These are phyloP conservation scores for Morelia viridis DNA, from an alignment of 2,797 vertebrate genomes.

Conservation along the genomic window DNA sequence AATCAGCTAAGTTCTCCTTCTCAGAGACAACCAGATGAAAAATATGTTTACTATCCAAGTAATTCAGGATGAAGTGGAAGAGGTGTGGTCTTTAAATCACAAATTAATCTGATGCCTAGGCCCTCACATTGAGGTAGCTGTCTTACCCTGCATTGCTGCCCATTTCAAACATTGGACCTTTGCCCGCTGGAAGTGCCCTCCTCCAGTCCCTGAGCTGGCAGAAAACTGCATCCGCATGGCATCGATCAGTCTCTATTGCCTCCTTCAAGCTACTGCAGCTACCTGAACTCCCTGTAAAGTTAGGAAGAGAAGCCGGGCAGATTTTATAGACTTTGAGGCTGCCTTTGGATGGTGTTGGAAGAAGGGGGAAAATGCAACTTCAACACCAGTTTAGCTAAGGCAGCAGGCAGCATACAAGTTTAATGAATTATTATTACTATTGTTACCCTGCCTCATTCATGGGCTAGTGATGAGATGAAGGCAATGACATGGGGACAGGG, in stretches of 20 bases:
- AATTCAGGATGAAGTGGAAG: background rate
- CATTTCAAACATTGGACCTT: background rate
- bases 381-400: background rate
- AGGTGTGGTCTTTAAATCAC: background rate
- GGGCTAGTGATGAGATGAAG: background rate
- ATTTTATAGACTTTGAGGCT: background rate
- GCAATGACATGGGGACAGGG: background rate
- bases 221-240: background rate
- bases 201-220: background rate
- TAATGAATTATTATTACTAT: background rate
- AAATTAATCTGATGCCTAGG: constrained; percentile 13
- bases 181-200: background rate
- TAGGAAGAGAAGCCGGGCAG: background rate
- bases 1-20: background rate
- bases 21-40: background rate
- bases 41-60: background rate
- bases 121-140: background rate
- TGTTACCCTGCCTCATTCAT: background rate
- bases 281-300: background rate
- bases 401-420: background rate
- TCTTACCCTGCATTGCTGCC: background rate
- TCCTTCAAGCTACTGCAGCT: background rate
- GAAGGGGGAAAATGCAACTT: background rate
- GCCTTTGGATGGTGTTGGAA: background rate
- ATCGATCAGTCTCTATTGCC: background rate